These are phyloP conservation scores for Phasianus colchicus DNA, from an alignment of 2,113 vertebrate genomes.

Conservation along the genomic window DNA sequence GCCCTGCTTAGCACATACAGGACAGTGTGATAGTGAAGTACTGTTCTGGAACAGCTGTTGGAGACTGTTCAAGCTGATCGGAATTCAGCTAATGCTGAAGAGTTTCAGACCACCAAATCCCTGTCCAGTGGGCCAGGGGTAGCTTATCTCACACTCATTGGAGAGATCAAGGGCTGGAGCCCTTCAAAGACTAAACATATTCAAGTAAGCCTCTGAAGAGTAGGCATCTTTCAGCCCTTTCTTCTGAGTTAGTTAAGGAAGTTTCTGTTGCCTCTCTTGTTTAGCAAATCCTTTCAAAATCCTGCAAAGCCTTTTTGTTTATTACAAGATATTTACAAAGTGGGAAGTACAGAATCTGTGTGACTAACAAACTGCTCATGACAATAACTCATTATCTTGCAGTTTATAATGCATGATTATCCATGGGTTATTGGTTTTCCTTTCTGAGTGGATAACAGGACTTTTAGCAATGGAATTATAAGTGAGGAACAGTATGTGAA, in stretches of 20 bases:
- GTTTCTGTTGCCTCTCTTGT: not conserved
- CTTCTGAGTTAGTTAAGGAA: not conserved
- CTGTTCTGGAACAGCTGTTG: not conserved
- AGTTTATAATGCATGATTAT: not conserved
- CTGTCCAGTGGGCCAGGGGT: too few species aligned
- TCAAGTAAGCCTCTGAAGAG: not conserved
- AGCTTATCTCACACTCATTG: not conserved
- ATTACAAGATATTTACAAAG: not conserved
- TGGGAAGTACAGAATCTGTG: not conserved
- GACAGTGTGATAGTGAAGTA: not conserved
- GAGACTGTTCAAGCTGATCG: not conserved
- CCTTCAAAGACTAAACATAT: not conserved
- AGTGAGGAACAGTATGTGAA: not conserved
- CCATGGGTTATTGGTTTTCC: not conserved
- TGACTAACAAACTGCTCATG: not conserved
- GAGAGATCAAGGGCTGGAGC: not conserved
- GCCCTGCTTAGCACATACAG: not conserved
- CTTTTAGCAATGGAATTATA: not conserved
- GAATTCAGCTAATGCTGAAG: not conserved
- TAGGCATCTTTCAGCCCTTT: not conserved
- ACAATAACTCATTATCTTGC: not conserved
- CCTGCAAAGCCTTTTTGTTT: not conserved
- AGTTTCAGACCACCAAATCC: not conserved
- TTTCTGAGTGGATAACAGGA: not conserved
- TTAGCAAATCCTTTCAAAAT: not conserved